phyloP scores from a whole-genome alignment of 2,888 invertebrate species.

The Oligia strigilis region DNA sequence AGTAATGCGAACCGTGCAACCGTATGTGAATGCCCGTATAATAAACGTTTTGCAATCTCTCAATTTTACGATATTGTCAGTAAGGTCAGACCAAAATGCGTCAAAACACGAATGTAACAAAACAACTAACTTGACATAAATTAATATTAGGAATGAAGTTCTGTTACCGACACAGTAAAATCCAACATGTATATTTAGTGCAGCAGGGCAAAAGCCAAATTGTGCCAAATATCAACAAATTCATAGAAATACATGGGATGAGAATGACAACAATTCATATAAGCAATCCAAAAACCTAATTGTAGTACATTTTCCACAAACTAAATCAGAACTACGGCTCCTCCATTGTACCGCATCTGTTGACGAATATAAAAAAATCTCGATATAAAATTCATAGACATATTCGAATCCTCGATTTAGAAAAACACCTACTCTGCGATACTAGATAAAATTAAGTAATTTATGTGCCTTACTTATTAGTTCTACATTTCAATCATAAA shows the following conservation, averaged over 20 bases:
- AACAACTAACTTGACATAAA: conserved; percentile 44
- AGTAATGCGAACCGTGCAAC: conserved; percentile 56
- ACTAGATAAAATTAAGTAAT: conserved; percentile 75
- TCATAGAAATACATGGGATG: conserved; percentile 50
- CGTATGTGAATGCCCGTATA: conserved; percentile 23
- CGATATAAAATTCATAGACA: conserved; percentile 50
- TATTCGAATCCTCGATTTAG: conserved; percentile 60
- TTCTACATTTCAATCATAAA: conserved; percentile 62
- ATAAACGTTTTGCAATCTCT: conserved; percentile 16
- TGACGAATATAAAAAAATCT: conserved; percentile 37
- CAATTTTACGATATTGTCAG: conserved; percentile 41
- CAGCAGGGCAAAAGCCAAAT: conserved; percentile 41
- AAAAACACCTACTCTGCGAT: conserved; percentile 61
- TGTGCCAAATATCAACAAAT: conserved; percentile 57
- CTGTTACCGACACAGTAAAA: conserved; percentile 50
- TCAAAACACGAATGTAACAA: conserved; percentile 46
- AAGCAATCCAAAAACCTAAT: conserved; percentile 42
- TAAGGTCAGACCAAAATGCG: conserved; percentile 47
- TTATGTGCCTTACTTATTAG: conserved; percentile 68
- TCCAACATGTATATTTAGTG: conserved; percentile 40
- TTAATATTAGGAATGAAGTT: conserved; percentile 58
- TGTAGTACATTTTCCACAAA: conserved; percentile 27
- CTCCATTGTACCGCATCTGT: conserved; percentile 24
- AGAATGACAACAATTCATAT: conserved; percentile 46
- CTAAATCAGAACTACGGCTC: conserved; percentile 30